Conservation (phyloP, 2,113 vertebrate genomes). For the Aythya baeri region DNA sequence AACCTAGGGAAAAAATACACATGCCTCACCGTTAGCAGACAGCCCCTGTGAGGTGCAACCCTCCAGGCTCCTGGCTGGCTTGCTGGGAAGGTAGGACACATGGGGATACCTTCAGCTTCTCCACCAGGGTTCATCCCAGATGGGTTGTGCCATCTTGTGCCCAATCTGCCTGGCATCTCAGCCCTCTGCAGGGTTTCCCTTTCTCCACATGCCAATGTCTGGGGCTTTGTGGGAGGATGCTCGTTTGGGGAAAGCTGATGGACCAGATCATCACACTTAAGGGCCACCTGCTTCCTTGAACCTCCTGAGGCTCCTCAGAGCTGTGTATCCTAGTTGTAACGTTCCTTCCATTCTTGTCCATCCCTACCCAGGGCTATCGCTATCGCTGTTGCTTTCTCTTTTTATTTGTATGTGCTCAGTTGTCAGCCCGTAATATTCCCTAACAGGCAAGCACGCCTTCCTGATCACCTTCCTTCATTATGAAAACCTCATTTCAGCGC, state of each 20-base stretch:
- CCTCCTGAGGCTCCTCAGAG: not conserved
- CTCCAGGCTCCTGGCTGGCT: not conserved
- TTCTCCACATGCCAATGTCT: rapidly evolving
- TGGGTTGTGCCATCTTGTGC: not conserved
- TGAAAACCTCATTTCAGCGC: constrained; percentile 43
- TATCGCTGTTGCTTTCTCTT: not conserved
- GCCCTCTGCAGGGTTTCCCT: not conserved
- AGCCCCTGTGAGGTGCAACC: not conserved
- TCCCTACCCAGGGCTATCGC: not conserved
- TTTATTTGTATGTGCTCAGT: not conserved
- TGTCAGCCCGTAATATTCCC: not conserved
- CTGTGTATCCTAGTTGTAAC: not conserved
- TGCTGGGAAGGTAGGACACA: rapidly evolving
- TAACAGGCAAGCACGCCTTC: not conserved
- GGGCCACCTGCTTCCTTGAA: not conserved
- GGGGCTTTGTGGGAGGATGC: not conserved
- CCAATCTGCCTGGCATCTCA: not conserved
- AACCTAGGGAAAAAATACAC: not conserved
- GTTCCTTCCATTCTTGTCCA: not conserved
- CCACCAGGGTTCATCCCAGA: too few relatives aligned
- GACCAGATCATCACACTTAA: not conserved
- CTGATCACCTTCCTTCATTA: constrained; percentile 49
- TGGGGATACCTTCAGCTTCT: not conserved
- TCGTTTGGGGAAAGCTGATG: too few relatives aligned
- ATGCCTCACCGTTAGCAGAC: not conserved